Evolutionary conservation across 2,888 invertebrate genomes (phyloP), one percentile per base, ranked within the genome.

Genomic region (Drosophila rellima): DNA sequence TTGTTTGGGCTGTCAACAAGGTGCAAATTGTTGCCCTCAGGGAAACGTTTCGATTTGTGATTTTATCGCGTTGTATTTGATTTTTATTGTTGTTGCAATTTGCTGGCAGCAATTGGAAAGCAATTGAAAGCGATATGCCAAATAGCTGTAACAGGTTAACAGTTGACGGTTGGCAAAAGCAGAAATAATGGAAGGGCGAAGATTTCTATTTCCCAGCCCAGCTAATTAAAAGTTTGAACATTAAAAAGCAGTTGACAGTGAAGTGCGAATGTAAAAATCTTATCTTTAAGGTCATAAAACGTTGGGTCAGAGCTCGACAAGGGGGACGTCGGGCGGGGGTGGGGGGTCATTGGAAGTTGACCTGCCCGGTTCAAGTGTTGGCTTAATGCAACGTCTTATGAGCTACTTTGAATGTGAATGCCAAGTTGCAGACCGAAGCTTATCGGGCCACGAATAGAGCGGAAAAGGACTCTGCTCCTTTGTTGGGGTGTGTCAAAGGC

Each of bases 251-350:
- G 55, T 64, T 55, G 55, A 55, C 44, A 56, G 17, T 15, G 17
- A 44, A 51, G 63, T 39, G 23, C 15, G 26, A n/a, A 44, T 31
- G 18, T 33, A 13, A 50, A 50, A 70, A 81, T 68, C 77, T 79
- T 82, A 82, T 82, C 82, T 82, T 68, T 50, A 69, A 78, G 60
- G 40, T 26, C 76, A 84, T 83, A 78, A 87, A 78, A 66, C 33
- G 50, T 48, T 47, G 59, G 50, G 50, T 35, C 20, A 23, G 18
- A n/a, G 23, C 20, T 31, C 4, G 31, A 6, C 15, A 13, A 40
- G 20, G 15, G 20, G 31, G 13, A 7, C 6, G 3, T n/a, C n/a
- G n/a, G n/a, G n/a, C n/a, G n/a, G n/a, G n/a, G n/a, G n/a, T 10
- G 42, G 31, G 18, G 73, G 65, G 40, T 56, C 44, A 52, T 15